Percentiles rank a stretch among this genome's conserved stretches.
These are phyloP conservation scores for Clarias gariepinus DNA, from an alignment of 2,113 vertebrate genomes.

Conservation along the genomic window DNA sequence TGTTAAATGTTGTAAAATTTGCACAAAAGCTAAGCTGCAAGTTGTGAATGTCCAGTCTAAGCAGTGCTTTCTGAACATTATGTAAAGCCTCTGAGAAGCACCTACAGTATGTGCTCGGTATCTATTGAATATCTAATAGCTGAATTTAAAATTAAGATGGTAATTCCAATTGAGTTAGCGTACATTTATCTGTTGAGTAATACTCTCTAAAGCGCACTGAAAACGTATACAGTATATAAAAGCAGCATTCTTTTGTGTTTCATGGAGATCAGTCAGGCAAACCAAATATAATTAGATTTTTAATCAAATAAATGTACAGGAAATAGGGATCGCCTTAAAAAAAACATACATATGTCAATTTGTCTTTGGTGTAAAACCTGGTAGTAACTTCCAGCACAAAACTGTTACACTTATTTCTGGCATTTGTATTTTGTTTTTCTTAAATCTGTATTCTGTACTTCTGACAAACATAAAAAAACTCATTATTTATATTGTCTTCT, in stretches of 20 bases:
- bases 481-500: constrained; percentile 18
- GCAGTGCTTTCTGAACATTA: background rate
- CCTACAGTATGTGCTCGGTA: background rate
- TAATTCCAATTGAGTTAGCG: background rate
- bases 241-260: background rate
- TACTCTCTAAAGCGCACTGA: background rate
- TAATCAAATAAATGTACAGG: constrained; percentile 1
- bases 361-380: constrained; percentile 62
- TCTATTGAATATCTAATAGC: background rate
- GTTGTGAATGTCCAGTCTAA: background rate
- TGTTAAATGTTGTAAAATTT: background rate
- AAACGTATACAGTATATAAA: background rate
- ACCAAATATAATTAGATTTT: background rate
- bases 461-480: constrained; percentile 26
- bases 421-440: constrained; percentile 62
- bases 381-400: constrained; percentile 56
- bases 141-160: background rate
- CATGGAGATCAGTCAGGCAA: background rate
- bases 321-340: background rate
- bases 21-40: background rate
- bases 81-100: background rate
- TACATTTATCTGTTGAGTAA: background rate
- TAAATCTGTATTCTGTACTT: constrained; percentile 52
- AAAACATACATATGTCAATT: constrained; percentile 44
- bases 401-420: constrained; percentile 55